Base-by-base conservation (phyloP, 2,113 vertebrate species). In the Narcine bancroftii region DNA sequence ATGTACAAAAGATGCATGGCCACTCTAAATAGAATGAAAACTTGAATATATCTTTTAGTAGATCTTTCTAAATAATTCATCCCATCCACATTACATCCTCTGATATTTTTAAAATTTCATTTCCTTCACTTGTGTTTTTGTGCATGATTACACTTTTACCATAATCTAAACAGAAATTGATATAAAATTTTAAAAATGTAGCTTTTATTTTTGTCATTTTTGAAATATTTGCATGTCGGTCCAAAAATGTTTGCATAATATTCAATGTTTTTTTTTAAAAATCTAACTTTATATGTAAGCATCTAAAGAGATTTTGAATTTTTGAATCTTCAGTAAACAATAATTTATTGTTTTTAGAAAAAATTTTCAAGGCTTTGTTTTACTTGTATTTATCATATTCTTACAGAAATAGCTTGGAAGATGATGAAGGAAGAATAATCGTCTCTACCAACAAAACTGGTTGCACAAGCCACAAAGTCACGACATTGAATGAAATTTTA, bases 401-500 rank as follows among this genome's bases (percentile, higher is more conserved):
- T 96, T 97, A 95, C 97, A 97, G 97, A 96, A 96, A 95, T 96
- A 96, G 95, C 94, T 95, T 94, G 94, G 92, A 95, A 95, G 94
- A 95, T 96, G 96, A 95, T 95, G 96, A 95, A 95, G 96, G 93
- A 60, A 91, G 71, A 45, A 77, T 93, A 66, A 63, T 92, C 93
- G 93, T 96, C 95, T 96, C 95, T 95, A 71, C 89, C 45, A 95
- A 96, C 94, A 96, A 97, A 96, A 94, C 96, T 95, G 93, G 65
- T 69, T 47, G 1, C 42, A 69, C 71, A 91, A 91, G 42, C 65
- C 4, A 71, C 65, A 94, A 92, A 96, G 96, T 95, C 93, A 97
- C 97, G 93, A 93, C 96, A 93, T 95, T 98, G 96, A 96, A 94
- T 96, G 96, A 95, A 95, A 96, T 97, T 95, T 95, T 97, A 95